Evolutionary conservation across 2,888 invertebrate species (phyloP).

Genomic region (Dolomedes plantarius): DNA sequence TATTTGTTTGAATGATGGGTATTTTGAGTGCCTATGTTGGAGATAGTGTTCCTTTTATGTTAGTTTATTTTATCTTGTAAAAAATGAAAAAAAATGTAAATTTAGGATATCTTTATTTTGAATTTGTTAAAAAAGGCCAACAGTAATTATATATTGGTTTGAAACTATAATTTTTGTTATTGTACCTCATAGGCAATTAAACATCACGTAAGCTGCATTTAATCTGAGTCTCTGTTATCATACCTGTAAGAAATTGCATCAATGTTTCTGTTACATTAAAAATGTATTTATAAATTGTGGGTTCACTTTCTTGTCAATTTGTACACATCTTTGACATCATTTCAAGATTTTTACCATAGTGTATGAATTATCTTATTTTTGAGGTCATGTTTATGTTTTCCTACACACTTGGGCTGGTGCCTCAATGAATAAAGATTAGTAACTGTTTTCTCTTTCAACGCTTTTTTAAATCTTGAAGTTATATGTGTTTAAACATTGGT

Average conservation of each 20-base stretch:
- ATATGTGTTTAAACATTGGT: too few relatives aligned
- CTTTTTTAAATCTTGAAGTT: too few relatives aligned
- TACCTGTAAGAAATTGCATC: slow-evolving; percentile 51
- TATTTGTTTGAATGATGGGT: neutral
- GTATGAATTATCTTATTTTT: too few relatives aligned
- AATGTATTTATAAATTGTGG: slow-evolving; percentile 33
- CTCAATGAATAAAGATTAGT: too few relatives aligned
- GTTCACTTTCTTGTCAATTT: neutral
- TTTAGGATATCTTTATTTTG: slow-evolving; percentile 57
- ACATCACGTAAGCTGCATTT: slow-evolving; percentile 39
- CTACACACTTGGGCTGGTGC: too few relatives aligned
- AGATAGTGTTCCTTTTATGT: slow-evolving; percentile 55
- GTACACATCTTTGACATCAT: too few relatives aligned
- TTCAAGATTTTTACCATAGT: too few relatives aligned
- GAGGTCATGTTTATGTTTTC: too few relatives aligned
- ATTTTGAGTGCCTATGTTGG: slow-evolving; percentile 38
- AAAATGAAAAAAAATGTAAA: slow-evolving; percentile 49
- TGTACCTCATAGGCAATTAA: slow-evolving; percentile 26
- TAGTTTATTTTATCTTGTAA: slow-evolving; percentile 37
- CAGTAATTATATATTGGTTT: slow-evolving; percentile 35
- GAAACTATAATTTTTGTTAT: slow-evolving; percentile 35
- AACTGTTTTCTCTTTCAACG: too few relatives aligned
- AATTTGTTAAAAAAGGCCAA: slow-evolving; percentile 47
- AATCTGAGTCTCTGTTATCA: slow-evolving; percentile 38
- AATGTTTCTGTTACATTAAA: slow-evolving; percentile 54